Conservation (phyloP, 1,140 invertebrate genomes). For the Neodiprion lecontei region DNA sequence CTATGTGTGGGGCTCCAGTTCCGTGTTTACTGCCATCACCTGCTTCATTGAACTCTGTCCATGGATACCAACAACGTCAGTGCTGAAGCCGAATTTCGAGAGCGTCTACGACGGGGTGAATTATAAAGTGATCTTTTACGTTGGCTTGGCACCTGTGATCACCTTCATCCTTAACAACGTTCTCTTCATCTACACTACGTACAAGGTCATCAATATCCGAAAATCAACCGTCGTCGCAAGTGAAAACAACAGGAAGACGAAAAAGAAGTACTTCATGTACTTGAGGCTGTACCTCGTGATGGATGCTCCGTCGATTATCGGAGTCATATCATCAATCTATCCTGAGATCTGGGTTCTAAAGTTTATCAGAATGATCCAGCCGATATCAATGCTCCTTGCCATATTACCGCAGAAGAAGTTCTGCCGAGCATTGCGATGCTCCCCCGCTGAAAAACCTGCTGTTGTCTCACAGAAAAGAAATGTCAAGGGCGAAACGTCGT, state of each 20-base stretch:
- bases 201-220: conserved; percentile 35
- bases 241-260: conserved; percentile 31
- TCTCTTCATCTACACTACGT: conserved; percentile 45
- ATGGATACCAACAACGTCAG: conserved; percentile 37
- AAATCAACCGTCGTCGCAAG: conserved; percentile 29
- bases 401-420: conserved; percentile 40
- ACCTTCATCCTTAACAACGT: conserved; percentile 34
- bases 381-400: conserved; percentile 42
- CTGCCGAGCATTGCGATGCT: conserved; percentile 13
- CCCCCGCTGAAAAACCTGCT: not conserved
- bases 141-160: conserved; percentile 34
- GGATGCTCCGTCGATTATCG: conserved; percentile 47
- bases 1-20: conserved; percentile 32
- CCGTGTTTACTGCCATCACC: conserved; percentile 35
- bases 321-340: conserved; percentile 40
- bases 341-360: conserved; percentile 47
- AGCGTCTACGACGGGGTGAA: conserved; percentile 34
- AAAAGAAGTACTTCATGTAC: conserved; percentile 44
- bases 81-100: conserved; percentile 44
- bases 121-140: conserved; percentile 38
- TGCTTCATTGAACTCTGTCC: conserved; percentile 37
- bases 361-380: conserved; percentile 44
- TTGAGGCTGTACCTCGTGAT: conserved; percentile 46
- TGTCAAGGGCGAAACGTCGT: not conserved
- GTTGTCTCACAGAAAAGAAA: not conserved